Base-by-base conservation (phyloP, 2,113 vertebrate species). In the Numida meleagris region DNA sequence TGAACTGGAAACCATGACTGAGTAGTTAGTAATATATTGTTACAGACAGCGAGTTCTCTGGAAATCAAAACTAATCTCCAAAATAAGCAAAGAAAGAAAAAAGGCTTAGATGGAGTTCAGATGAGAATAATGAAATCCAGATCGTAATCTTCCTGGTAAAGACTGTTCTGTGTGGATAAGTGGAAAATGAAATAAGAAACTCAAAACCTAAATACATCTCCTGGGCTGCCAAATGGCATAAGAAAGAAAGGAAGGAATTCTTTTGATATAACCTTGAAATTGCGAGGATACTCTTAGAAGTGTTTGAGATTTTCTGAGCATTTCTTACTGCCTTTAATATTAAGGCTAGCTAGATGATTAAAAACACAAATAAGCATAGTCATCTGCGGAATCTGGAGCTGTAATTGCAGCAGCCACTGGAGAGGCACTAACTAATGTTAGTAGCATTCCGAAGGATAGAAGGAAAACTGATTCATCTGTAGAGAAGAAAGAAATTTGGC, bases 401-500 rank as follows among this genome's bases (percentile, higher is more conserved):
- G 82, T 45, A 53, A 61, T 50, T 85, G n/a, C 23, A 83, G 45
- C 14, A 90, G 38, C 9, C 50, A 45, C 23, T 66, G 68, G 40
- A 90, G 82, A 48, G 73, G 77, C 59, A 62, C 42, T 50, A 71
- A 84, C 50, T 78, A 40, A 75, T 66, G 66, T 88, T 68, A 66
- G 19, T 84, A 84, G 65, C 24, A 7, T 89, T 82, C 45, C 16
- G 50, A 33, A 67, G 14, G 72, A 63, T 24, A 72, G 34, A 43
- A 73, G 48, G 15, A 90, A 59, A 88, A 82, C 21, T 82, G 73
- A 40, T 33, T 95, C 86, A 91, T 85, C 79, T 12, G 8, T 27
- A 88, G 85, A 95, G 76, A 88, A 67, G 73, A 88, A 89, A 89
- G 78, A 90, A 72, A 83, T 79, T 40, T 85, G 67, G 24, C 74